Evolutionary conservation across 2,888 invertebrate species (phyloP).

Genomic region (Bombyx huttoni): DNA sequence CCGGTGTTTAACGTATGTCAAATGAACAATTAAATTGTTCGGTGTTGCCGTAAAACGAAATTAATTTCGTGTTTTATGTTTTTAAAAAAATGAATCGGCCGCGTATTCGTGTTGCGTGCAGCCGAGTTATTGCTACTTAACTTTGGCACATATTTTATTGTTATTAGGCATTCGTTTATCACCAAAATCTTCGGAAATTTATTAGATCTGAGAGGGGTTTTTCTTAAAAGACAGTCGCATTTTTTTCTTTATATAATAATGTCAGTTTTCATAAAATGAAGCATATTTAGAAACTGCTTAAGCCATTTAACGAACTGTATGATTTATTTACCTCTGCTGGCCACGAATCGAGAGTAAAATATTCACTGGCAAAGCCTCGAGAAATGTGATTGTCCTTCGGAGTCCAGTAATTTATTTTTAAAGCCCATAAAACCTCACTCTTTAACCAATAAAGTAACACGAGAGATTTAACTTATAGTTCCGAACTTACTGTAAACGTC

Average conservation of each 20-base stretch:
- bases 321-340: conserved; percentile 41
- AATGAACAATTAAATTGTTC: conserved; percentile 63
- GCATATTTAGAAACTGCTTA: conserved; percentile 13
- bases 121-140: no score
- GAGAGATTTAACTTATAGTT: no score
- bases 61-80: conserved; percentile 45
- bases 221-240: conserved; percentile 1
- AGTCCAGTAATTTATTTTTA: conserved; percentile 62
- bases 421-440: conserved; percentile 68
- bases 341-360: conserved; percentile 47
- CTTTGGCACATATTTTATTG: no score
- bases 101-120: no score
- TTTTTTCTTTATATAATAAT: neutral
- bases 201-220: no score
- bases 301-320: conserved; percentile 26
- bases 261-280: neutral
- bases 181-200: no score
- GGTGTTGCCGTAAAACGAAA: conserved; percentile 55
- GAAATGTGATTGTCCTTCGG: conserved; percentile 47
- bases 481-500: no score
- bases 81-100: conserved; percentile 16
- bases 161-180: no score
- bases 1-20: conserved; percentile 61
- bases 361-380: conserved; percentile 47
- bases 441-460: conserved; percentile 62